phyloP scores from a whole-genome alignment of 1,140 invertebrate species.

The Dinoponera quadriceps region DNA sequence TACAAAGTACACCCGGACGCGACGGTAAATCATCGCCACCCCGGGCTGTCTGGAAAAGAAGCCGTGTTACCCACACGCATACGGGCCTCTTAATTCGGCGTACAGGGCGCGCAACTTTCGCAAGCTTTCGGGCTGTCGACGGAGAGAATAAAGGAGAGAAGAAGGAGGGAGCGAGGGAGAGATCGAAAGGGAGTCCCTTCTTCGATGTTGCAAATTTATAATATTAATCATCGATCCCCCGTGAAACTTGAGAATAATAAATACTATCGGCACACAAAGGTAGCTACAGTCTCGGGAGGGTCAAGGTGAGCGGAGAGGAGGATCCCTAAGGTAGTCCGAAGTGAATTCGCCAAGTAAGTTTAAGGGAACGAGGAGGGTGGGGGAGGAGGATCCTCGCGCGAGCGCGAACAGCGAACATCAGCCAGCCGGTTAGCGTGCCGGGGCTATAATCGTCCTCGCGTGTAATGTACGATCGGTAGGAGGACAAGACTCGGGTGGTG shows the following conservation, averaged over 20 bases:
- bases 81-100: slow-evolving; percentile 61
- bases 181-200: background rate
- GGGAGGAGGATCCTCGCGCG: slow-evolving; percentile 61
- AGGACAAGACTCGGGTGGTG: slow-evolving; percentile 71
- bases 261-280: background rate
- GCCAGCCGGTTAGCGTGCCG: slow-evolving; percentile 72
- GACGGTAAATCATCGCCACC: slow-evolving; percentile 32
- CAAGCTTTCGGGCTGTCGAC: slow-evolving; percentile 15
- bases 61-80: slow-evolving; percentile 26
- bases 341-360: slow-evolving; percentile 31
- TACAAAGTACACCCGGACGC: slow-evolving; percentile 42
- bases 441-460: slow-evolving; percentile 81
- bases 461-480: slow-evolving; percentile 81
- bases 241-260: background rate
- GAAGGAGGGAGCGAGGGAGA: background rate
- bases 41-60: slow-evolving; percentile 28
- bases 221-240: background rate
- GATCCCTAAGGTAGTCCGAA: slow-evolving; percentile 11
- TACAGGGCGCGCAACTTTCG: slow-evolving; percentile 30
- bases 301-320: background rate
- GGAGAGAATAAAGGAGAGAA: slow-evolving; percentile 8
- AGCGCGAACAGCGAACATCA: slow-evolving; percentile 72
- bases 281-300: background rate
- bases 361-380: slow-evolving; percentile 21
- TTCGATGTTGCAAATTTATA: background rate